Evolutionary conservation across 1,140 invertebrate genomes (phyloP).

Genomic region (Brachionus koreanus): DNA sequence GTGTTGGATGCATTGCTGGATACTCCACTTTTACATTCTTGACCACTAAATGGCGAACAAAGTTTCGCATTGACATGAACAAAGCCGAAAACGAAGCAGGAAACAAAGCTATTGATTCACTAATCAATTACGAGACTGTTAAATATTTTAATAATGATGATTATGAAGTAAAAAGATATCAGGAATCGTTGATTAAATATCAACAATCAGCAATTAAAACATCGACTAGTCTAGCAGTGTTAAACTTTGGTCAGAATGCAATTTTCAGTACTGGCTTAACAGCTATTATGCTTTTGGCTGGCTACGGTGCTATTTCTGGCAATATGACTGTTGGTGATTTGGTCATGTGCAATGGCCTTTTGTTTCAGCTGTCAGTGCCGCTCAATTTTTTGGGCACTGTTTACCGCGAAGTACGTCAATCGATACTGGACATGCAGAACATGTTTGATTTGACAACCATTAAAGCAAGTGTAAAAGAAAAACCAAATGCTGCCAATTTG

Average conservation of each 20-base stretch:
- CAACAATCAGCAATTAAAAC: slow-evolving; percentile 60
- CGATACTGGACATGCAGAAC: slow-evolving; percentile 93
- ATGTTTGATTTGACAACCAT: slow-evolving; percentile 70
- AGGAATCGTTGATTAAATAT: slow-evolving; percentile 77
- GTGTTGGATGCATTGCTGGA: slow-evolving; percentile 77
- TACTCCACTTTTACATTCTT: slow-evolving; percentile 83
- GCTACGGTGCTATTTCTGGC: slow-evolving; percentile 79
- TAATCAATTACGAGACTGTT: slow-evolving; percentile 99
- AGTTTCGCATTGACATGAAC: slow-evolving; percentile 94
- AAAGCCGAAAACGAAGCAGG: slow-evolving; percentile 95
- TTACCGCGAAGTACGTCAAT: slow-evolving; percentile 88
- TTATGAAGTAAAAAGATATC: slow-evolving; percentile 86
- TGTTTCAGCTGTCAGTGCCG: slow-evolving; percentile 95
- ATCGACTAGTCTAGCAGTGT: slow-evolving; percentile 44
- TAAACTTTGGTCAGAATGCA: slow-evolving; percentile 90
- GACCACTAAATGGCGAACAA: slow-evolving; percentile 92
- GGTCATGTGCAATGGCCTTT: slow-evolving; percentile 94
- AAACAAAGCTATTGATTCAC: slow-evolving; percentile 92
- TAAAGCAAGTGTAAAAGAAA: slow-evolving; percentile 50
- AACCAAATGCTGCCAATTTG: slow-evolving; percentile 66
- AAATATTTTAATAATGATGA: slow-evolving; percentile 98
- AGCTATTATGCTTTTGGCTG: slow-evolving; percentile 87
- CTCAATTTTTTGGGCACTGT: slow-evolving; percentile 94
- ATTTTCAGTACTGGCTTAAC: slow-evolving; percentile 90
- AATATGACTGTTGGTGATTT: slow-evolving; percentile 95